Conservation (phyloP, 1,140 invertebrate genomes). For the Drosophila varians region DNA sequence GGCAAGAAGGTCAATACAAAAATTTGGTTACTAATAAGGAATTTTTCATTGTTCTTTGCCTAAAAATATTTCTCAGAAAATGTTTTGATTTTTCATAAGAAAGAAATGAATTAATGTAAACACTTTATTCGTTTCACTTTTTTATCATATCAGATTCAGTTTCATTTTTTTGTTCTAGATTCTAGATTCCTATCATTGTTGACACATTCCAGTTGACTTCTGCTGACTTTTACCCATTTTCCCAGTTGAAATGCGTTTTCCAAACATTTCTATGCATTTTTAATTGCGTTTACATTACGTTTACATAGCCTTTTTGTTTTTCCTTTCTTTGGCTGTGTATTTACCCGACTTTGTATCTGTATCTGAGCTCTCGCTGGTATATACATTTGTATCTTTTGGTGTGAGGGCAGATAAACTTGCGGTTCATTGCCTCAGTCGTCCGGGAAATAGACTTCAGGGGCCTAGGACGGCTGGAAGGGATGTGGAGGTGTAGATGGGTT, state of each 20-base stretch:
- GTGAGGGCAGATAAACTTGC: slow-evolving; percentile 49
- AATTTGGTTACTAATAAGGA: too few species aligned
- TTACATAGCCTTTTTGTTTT: slow-evolving; percentile 43
- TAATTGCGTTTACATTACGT: slow-evolving; percentile 60
- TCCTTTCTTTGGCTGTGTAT: slow-evolving; percentile 42
- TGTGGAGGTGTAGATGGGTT: background rate
- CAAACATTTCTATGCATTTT: slow-evolving; percentile 45
- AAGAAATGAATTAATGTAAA: too few species aligned
- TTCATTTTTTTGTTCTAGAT: slow-evolving; percentile 19
- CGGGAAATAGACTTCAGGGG: slow-evolving; percentile 10
- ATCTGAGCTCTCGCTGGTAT: background rate
- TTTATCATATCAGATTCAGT: slow-evolving; percentile 13
- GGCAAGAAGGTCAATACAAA: too few species aligned
- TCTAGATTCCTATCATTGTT: slow-evolving; percentile 38
- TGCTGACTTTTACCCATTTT: slow-evolving; percentile 3
- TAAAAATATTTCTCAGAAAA: background rate
- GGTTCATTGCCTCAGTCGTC: slow-evolving; percentile 62
- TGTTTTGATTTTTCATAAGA: slow-evolving; percentile 12
- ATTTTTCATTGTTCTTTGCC: too few species aligned
- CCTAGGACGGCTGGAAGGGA: background rate
- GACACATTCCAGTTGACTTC: slow-evolving; percentile 39
- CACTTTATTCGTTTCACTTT: too few species aligned
- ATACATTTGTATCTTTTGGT: slow-evolving; percentile 31
- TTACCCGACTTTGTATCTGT: slow-evolving; percentile 37
- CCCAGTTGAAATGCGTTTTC: background rate